Evolutionary conservation across 2,797 vertebrate genomes (phyloP).

Genomic region (Gadopsis bispinosus): DNA sequence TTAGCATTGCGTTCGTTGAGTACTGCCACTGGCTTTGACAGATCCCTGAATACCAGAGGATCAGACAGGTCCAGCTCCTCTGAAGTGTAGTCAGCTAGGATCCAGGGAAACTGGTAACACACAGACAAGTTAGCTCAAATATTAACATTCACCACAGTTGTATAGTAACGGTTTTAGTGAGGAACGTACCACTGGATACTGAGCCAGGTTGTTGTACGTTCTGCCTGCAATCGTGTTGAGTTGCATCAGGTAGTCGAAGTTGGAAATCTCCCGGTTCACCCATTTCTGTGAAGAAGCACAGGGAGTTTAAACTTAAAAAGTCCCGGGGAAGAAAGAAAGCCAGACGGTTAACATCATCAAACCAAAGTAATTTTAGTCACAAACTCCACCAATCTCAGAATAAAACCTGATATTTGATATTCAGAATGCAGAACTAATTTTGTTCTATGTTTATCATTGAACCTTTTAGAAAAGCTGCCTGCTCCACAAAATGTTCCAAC

Average conservation of each 20-base stretch:
- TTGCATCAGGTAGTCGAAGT: slow-evolving; percentile 98
- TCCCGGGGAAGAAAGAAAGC: too few species aligned
- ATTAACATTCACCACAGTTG: neutral
- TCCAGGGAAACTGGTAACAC: slow-evolving; percentile 92
- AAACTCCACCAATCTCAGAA: neutral
- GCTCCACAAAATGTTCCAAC: too few species aligned
- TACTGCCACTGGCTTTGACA: slow-evolving; percentile 95
- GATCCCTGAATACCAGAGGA: slow-evolving; percentile 91
- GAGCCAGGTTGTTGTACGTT: slow-evolving; percentile 96
- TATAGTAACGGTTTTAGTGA: neutral
- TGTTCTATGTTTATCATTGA: neutral
- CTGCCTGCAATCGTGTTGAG: slow-evolving; percentile 97
- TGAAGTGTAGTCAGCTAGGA: slow-evolving; percentile 94
- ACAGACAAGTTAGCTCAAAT: neutral
- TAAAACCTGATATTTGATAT: neutral
- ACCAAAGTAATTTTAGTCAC: too few species aligned
- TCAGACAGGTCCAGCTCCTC: slow-evolving; percentile 95
- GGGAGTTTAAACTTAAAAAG: too few species aligned
- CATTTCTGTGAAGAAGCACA: slow-evolving; percentile 88
- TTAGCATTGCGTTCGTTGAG: slow-evolving; percentile 96
- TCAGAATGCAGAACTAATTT: neutral
- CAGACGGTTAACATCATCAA: too few species aligned
- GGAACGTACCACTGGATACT: slow-evolving; percentile 94
- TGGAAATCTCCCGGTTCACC: slow-evolving; percentile 97
- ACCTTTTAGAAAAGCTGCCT: too few species aligned